Evolutionary conservation across 2,797 vertebrate species (phyloP), one percentile per base, ranked within the genome.

Genomic region (Parambassis ranga): DNA sequence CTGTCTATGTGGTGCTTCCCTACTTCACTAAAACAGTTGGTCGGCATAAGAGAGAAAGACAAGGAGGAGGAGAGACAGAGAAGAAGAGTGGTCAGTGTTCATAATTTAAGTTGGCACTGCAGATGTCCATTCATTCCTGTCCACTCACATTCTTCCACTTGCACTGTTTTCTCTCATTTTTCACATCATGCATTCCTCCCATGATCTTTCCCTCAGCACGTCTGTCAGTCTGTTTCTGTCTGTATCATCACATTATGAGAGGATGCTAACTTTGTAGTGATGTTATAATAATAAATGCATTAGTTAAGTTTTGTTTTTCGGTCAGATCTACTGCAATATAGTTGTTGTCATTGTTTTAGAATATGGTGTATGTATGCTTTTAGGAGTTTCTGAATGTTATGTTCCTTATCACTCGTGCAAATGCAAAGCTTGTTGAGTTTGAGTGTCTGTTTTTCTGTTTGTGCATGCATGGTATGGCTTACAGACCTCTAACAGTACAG

Each of bases 51-150:
- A 55, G 32, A 63, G 28, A 39, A 57, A 20, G 41, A n/a, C n/a
- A n/a, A 37, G 38, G 43, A 66, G 26, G 26, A 36, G 33, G 39
- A 36, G 37, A 62, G 37, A 50, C 15, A 15, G 44, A 38, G 7
- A 38, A 38, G 53, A 51, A 65, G 60, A 61, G 69, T 47, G 37
- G 71, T 76, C 60, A 65, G 60, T 77, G 63, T 82, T 85, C 57
- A 71, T 87, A 85, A 82, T 84, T 80, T 56, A 78, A 75, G 59
- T 58, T 81, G 83, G 63, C 79, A 77, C 61, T 75, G 38, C 81
- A 80, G 70, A 79, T 86, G 75, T 82, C 75, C 19, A 71, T 52
- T 68, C 51, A 44, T 84, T 37, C 47, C 62, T 77, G 59, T 71
- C 62, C 33, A 24, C 63, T 84, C 26, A 31, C 30, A 66, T 66